Base-by-base conservation (phyloP, 2,797 vertebrate genomes). In the Leptodactylus fallax region DNA sequence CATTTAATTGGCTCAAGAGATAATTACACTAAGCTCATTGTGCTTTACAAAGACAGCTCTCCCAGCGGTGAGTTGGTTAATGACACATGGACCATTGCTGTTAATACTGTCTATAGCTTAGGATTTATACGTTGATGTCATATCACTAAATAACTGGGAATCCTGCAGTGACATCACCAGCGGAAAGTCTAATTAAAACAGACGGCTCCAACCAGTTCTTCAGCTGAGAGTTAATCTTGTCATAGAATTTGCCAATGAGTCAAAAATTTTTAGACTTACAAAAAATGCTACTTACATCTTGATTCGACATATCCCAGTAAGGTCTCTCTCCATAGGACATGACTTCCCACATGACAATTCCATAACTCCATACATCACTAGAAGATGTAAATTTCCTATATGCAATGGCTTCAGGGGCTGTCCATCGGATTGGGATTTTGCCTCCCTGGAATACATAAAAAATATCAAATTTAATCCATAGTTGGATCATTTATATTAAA, bases 271-370 rank as follows among this genome's bases (percentile, higher is more conserved):
- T 36, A 60, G 56, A 58, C 16, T 13, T 69, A 16, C 1, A 17
- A 55, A n/a, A 25, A 71, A 23, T 6, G 7, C 67, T 83, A 96
- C 98, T 98, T 93, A 99, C 98, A 9, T 99, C 98, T 93, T 99
- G 98, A 91, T 99, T 99, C 86, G 97, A 98, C 98, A 99, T 99
- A 89, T 99, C 97, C 98, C 98, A 99, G 71, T 99, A 99, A n/a
- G 98, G 98, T 8, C 97, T 95, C 90, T 99, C 98, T 82, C 98
- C 97, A 0, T 98, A 99, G 36, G 98, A 99, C 97, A 99, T 98
- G 94, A 99, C 98, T 92, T 99, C 98, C 98, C 98, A 99, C 97
- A 99, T 99, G 92, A 99, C 97, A 6, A 99, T 97, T 89, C 97
- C 98, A 0, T 99, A 99, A 94, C 98, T 99, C 98, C 98, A 99